phyloP scores from a whole-genome alignment of 1,140 invertebrate genomes.

The Glomeris maerens region DNA sequence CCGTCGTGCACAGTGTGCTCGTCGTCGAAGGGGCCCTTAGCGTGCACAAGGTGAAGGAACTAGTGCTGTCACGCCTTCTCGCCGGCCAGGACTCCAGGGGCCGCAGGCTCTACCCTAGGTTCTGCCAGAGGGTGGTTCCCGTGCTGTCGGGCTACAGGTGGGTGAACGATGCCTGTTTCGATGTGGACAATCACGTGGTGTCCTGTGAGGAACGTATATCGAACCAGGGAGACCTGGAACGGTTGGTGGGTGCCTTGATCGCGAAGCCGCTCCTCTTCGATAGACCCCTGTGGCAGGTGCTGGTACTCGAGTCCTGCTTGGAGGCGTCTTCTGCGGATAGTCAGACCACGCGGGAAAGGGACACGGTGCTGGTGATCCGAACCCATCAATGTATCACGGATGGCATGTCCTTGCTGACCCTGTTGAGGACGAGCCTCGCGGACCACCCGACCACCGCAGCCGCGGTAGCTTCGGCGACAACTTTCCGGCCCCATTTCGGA shows the following conservation, averaged over 20 bases:
- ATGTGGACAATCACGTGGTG: constrained; percentile 39
- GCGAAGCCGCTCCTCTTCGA: constrained; percentile 29
- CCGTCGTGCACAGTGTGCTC: constrained; percentile 37
- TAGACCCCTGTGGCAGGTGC: constrained; percentile 42
- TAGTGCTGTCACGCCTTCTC: constrained; percentile 34
- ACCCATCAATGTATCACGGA: constrained; percentile 43
- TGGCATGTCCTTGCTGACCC: constrained; percentile 37
- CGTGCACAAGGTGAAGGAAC: constrained; percentile 31
- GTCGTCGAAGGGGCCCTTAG: constrained; percentile 35
- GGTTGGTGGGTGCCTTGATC: constrained; percentile 34
- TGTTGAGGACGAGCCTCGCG: constrained; percentile 36
- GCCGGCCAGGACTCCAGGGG: constrained; percentile 29
- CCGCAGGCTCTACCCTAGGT: constrained; percentile 33
- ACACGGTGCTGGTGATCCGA: constrained; percentile 38
- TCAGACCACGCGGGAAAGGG: no score
- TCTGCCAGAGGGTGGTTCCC: constrained; percentile 31
- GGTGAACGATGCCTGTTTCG: constrained; percentile 36
- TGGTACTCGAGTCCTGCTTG: constrained; percentile 35
- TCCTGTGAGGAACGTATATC: constrained; percentile 26
- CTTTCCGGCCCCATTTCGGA: constrained; percentile 32
- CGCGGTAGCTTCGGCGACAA: constrained; percentile 25
- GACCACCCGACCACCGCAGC: no score
- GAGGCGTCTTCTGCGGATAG: no score
- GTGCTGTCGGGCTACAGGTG: constrained; percentile 35
- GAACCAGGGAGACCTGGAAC: constrained; percentile 29